Conservation (phyloP, 2,113 vertebrate genomes). For the Platysternon megacephalum region DNA sequence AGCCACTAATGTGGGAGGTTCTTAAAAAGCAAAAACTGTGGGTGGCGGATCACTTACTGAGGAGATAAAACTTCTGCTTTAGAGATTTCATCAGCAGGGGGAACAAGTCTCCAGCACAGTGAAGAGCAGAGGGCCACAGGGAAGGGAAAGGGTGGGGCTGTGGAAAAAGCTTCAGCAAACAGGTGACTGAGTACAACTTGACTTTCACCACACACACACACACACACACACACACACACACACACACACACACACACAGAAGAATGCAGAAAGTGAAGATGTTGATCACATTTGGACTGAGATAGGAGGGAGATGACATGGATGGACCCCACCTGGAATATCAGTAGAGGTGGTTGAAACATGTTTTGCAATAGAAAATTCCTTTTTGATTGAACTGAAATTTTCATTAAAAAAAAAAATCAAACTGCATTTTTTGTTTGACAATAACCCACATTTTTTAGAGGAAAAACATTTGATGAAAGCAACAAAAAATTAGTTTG, state of each 20-base stretch:
- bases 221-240: no score
- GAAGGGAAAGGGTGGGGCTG: no score
- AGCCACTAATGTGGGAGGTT: background rate
- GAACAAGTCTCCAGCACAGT: no score
- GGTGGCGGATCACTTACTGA: background rate
- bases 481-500: background rate
- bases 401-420: background rate
- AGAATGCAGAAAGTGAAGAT: background rate
- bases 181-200: background rate
- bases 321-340: background rate
- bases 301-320: background rate
- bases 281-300: background rate
- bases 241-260: no score
- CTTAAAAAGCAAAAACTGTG: background rate
- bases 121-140: no score
- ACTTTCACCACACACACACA: no score
- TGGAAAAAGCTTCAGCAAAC: background rate
- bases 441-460: background rate
- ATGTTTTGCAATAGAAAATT: background rate
- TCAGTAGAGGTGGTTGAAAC: background rate
- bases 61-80: background rate
- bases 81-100: background rate
- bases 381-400: background rate
- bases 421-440: background rate
- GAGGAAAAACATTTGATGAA: background rate